Evolutionary conservation across 2,888 invertebrate genomes (phyloP).

Genomic region (Plebejus melissa): DNA sequence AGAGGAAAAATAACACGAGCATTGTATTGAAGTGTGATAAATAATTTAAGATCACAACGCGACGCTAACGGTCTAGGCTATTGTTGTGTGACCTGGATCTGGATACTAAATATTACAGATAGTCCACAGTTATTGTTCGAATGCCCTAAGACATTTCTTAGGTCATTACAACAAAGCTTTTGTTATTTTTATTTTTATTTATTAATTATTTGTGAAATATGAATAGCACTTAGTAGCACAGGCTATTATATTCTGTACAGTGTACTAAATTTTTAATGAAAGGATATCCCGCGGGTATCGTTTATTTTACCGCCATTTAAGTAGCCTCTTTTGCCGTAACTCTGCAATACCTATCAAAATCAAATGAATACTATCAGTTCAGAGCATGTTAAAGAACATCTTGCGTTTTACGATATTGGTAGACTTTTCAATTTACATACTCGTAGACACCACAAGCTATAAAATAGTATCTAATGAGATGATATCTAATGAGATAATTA

Average conservation of each 20-base stretch:
- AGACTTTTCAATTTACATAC: too few species aligned
- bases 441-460: too few species aligned
- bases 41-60: not conserved
- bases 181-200: not conserved
- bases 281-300: not conserved
- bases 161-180: not conserved
- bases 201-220: not conserved
- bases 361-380: too few species aligned
- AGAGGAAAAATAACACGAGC: constrained; percentile 9
- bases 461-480: too few species aligned
- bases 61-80: not conserved
- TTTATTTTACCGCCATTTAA: not conserved
- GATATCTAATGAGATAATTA: too few species aligned
- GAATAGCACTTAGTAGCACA: too few species aligned
- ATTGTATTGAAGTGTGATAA: not conserved
- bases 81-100: constrained; percentile 12
- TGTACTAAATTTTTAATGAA: not conserved
- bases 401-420: too few species aligned
- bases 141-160: not conserved
- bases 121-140: not conserved
- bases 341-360: too few species aligned
- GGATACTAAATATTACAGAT: not conserved
- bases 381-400: too few species aligned
- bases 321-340: too few species aligned
- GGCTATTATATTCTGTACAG: too few species aligned